A percentile compares a stretch with the other conserved stretches of the same genome.
phyloP scores from a whole-genome alignment of 2,888 invertebrate genomes.

The Acleris sparsana region DNA sequence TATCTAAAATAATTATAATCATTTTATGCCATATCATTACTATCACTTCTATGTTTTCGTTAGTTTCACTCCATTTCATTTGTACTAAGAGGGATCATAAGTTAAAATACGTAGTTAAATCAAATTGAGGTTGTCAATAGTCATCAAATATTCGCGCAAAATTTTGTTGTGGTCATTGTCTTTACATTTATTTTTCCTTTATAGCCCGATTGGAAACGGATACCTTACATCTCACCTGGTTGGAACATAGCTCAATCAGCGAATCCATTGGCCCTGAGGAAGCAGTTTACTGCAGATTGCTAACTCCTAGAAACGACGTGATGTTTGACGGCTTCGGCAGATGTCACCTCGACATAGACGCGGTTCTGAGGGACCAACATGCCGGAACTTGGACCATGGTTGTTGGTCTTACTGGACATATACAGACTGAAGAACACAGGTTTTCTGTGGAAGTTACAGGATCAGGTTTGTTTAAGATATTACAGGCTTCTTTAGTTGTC shows the following conservation, averaged over 20 bases:
- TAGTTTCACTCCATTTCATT: too few relatives aligned
- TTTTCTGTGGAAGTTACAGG: slow-evolving; percentile 23
- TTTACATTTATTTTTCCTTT: background rate
- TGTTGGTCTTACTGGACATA: slow-evolving; percentile 35
- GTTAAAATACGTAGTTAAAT: too few relatives aligned
- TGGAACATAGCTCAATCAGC: slow-evolving; percentile 25
- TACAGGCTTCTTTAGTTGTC: background rate
- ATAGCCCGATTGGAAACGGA: slow-evolving; percentile 12
- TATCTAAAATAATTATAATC: too few relatives aligned
- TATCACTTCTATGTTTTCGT: too few relatives aligned
- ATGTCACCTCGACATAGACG: slow-evolving; percentile 33
- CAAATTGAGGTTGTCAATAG: too few relatives aligned
- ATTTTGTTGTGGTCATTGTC: background rate
- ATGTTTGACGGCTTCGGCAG: slow-evolving; percentile 38
- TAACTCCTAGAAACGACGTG: slow-evolving; percentile 15
- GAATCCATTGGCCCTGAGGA: slow-evolving; percentile 32
- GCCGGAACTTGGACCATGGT: slow-evolving; percentile 34
- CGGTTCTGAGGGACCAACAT: slow-evolving; percentile 17
- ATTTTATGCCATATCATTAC: too few relatives aligned
- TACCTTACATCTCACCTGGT: slow-evolving; percentile 7
- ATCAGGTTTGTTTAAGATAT: slow-evolving; percentile 25
- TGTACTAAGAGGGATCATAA: too few relatives aligned
- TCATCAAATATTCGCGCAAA: background rate
- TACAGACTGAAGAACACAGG: slow-evolving; percentile 25
- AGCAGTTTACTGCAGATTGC: slow-evolving; percentile 37